Percentiles rank a stretch among this genome's conserved stretches.
Evolutionary conservation across 2,113 vertebrate genomes (phyloP).

Genomic region (Melozone crissalis): DNA sequence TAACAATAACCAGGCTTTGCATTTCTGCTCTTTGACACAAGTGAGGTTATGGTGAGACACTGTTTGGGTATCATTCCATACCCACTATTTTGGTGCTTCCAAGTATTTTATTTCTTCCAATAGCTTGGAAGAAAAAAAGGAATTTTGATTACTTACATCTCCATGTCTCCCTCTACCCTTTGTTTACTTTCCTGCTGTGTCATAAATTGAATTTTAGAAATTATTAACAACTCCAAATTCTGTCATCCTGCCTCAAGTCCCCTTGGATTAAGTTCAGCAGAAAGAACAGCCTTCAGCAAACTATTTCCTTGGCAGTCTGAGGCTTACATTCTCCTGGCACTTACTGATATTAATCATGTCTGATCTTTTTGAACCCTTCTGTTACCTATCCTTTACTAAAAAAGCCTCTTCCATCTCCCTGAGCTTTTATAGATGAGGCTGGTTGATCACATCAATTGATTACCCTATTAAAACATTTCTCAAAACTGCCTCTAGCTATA

Average conservation of each 20-base stretch:
- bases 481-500: not conserved
- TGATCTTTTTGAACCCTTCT: not conserved
- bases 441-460: not conserved
- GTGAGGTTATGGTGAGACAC: fast-evolving
- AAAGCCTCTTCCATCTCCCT: not conserved
- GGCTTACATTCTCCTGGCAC: not conserved
- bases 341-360: not conserved
- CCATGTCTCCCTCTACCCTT: not conserved
- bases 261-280: not conserved
- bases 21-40: not conserved
- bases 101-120: not conserved
- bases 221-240: not conserved
- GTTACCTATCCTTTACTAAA: not conserved
- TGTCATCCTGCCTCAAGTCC: not conserved
- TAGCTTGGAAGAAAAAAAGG: not conserved
- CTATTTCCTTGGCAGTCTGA: not conserved
- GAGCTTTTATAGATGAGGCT: not conserved
- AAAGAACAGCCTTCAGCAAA: not conserved
- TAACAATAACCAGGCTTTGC: not conserved
- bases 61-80: not conserved
- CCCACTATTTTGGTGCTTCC: fast-evolving
- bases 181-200: not conserved
- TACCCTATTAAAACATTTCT: not conserved
- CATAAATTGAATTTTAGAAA: not conserved
- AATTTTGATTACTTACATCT: not conserved